Percentiles rank a stretch among this genome's conserved stretches.
phyloP scores from a whole-genome alignment of 2,888 invertebrate species.

The Horisme vitalbata region DNA sequence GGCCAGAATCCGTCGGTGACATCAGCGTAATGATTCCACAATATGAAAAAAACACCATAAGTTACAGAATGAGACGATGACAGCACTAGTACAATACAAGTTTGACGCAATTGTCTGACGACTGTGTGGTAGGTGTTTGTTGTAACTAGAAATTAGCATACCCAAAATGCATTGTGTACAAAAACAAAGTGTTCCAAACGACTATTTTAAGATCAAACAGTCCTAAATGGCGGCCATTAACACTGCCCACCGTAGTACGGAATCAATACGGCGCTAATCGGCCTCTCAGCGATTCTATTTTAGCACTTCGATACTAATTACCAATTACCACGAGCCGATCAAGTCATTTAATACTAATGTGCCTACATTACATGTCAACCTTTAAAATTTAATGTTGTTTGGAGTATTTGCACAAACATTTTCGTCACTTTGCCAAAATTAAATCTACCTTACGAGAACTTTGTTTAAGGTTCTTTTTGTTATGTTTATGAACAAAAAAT shows the following conservation, averaged over 20 bases:
- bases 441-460: slow-evolving; percentile 1
- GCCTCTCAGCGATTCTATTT: slow-evolving; percentile 61
- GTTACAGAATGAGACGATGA: slow-evolving; percentile 65
- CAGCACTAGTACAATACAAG: slow-evolving; percentile 58
- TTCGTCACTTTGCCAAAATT: background rate
- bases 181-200: slow-evolving; percentile 69
- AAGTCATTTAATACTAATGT: slow-evolving; percentile 48
- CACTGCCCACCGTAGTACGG: slow-evolving; percentile 65
- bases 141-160: slow-evolving; percentile 60
- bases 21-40: slow-evolving; percentile 66
- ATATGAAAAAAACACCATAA: slow-evolving; percentile 60
- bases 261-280: slow-evolving; percentile 68
- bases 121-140: slow-evolving; percentile 43
- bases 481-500: no score
- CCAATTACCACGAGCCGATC: slow-evolving; percentile 63
- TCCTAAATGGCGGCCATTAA: slow-evolving; percentile 66
- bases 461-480: slow-evolving; percentile 4
- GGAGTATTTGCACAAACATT: no score
- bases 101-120: slow-evolving; percentile 66
- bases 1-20: slow-evolving; percentile 68
- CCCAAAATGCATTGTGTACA: slow-evolving; percentile 66
- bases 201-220: slow-evolving; percentile 68
- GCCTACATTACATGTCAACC: slow-evolving; percentile 28
- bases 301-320: slow-evolving; percentile 73
- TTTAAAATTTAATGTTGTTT: slow-evolving; percentile 25